Conservation (phyloP, 2,888 invertebrate genomes). For the Ichneumoninae sp. region DNA sequence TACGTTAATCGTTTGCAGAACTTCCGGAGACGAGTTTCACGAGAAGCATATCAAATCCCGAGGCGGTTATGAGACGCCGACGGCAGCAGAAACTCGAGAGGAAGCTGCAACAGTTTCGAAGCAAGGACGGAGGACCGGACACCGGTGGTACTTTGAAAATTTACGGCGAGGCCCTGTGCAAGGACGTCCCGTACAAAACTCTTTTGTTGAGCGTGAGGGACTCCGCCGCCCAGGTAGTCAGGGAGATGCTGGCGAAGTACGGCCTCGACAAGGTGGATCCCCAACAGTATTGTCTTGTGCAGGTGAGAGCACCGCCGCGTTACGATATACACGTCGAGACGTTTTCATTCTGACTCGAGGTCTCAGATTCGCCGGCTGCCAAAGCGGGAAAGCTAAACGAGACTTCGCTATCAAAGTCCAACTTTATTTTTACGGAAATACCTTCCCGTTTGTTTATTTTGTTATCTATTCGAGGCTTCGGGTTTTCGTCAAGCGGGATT, state of each 20-base stretch:
- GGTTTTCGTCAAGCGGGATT: not conserved
- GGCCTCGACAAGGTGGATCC: conserved; percentile 96
- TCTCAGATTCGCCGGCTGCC: not conserved
- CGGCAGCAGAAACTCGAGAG: conserved; percentile 98
- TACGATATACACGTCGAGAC: not conserved
- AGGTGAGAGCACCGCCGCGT: conserved; percentile 87
- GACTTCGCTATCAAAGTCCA: not conserved
- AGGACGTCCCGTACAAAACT: conserved; percentile 99
- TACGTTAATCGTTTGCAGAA: conserved; percentile 86
- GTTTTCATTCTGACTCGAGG: conserved; percentile 13
- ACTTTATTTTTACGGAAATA: not conserved
- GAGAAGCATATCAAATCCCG: conserved; percentile 99
- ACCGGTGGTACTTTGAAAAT: conserved; percentile 96
- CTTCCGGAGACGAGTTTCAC: conserved; percentile 99
- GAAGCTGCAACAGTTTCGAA: conserved; percentile 97
- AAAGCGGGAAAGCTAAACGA: not conserved
- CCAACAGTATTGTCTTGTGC: conserved; percentile 96
- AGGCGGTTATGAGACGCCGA: conserved; percentile 98
- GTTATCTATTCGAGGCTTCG: too few species aligned
- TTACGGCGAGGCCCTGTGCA: conserved; percentile 97
- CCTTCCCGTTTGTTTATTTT: not conserved
- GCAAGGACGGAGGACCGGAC: conserved; percentile 97
- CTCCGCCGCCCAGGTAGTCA: conserved; percentile 95
- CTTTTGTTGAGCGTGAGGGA: conserved; percentile 96
- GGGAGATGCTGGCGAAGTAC: conserved; percentile 99